These are phyloP conservation scores for Gambusia holbrooki DNA, from an alignment of 2,113 vertebrate species.

Conservation along the genomic window DNA sequence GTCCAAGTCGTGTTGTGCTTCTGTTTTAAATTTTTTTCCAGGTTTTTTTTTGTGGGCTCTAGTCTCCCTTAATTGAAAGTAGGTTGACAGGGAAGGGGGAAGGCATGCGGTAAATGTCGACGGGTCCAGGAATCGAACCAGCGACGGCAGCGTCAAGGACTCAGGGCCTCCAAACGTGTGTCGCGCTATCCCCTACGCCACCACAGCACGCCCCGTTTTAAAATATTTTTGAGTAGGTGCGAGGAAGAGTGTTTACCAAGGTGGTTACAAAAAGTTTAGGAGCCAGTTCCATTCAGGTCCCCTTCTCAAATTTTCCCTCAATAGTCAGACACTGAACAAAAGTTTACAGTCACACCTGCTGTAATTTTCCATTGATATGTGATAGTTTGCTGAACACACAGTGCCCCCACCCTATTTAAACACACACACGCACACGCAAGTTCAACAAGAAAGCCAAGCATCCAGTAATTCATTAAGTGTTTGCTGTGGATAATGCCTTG, in stretches of 20 bases:
- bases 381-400: background rate
- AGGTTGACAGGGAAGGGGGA: too few relatives aligned
- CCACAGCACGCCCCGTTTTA: too few relatives aligned
- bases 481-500: slow-evolving; percentile 3
- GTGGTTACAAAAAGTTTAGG: background rate
- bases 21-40: too few relatives aligned
- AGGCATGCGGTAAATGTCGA: too few relatives aligned
- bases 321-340: background rate
- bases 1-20: too few relatives aligned
- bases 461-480: background rate
- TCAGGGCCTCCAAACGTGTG: too few relatives aligned
- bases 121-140: too few relatives aligned
- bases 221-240: too few relatives aligned
- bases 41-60: too few relatives aligned
- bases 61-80: too few relatives aligned
- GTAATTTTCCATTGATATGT: background rate
- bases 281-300: background rate
- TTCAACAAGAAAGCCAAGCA: background rate
- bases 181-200: too few relatives aligned
- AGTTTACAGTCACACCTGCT: background rate
- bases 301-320: background rate
- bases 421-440: slow-evolving; percentile 17
- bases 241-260: background rate
- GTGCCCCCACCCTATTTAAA: slow-evolving; percentile 39
- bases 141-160: too few relatives aligned